phyloP scores from a whole-genome alignment of 1,140 invertebrate genomes.

The Oreohelix idahoensis region DNA sequence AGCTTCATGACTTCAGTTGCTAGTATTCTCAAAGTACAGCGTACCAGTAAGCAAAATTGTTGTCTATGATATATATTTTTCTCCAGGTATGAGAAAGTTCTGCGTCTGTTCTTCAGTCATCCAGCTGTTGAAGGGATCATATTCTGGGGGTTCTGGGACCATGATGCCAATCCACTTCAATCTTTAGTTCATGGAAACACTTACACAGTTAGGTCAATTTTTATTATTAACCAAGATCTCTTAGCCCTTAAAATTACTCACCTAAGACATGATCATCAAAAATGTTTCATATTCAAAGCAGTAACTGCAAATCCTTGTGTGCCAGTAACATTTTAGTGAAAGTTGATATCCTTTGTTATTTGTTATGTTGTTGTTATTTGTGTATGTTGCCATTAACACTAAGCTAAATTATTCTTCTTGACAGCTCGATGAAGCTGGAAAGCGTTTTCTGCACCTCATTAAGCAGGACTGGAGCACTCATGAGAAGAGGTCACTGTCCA shows the following conservation, averaged over 20 bases:
- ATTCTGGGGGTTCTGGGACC: slow-evolving; percentile 66
- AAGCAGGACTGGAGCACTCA: slow-evolving; percentile 53
- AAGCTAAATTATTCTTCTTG: background rate
- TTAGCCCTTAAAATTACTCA: too few relatives aligned
- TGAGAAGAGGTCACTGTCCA: slow-evolving; percentile 38
- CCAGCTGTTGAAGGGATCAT: slow-evolving; percentile 58
- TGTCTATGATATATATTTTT: background rate
- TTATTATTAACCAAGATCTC: too few relatives aligned
- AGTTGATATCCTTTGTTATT: too few relatives aligned
- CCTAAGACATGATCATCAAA: too few relatives aligned
- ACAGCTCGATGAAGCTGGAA: slow-evolving; percentile 49
- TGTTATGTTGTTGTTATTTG: too few relatives aligned
- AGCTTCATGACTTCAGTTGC: too few relatives aligned
- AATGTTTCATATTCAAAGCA: too few relatives aligned
- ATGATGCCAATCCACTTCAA: slow-evolving; percentile 12
- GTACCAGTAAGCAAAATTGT: too few relatives aligned
- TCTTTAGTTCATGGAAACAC: slow-evolving; percentile 13
- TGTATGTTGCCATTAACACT: too few relatives aligned
- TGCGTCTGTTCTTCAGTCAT: slow-evolving; percentile 60
- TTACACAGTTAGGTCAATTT: slow-evolving; percentile 12
- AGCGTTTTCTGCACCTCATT: slow-evolving; percentile 44
- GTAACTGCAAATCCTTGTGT: too few relatives aligned
- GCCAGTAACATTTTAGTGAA: too few relatives aligned
- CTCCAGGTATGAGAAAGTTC: slow-evolving; percentile 43
- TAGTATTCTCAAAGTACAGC: too few relatives aligned